These are phyloP conservation scores for Cataglyphis altisquamis DNA, from an alignment of 2,888 invertebrate genomes.

Conservation along the genomic window DNA sequence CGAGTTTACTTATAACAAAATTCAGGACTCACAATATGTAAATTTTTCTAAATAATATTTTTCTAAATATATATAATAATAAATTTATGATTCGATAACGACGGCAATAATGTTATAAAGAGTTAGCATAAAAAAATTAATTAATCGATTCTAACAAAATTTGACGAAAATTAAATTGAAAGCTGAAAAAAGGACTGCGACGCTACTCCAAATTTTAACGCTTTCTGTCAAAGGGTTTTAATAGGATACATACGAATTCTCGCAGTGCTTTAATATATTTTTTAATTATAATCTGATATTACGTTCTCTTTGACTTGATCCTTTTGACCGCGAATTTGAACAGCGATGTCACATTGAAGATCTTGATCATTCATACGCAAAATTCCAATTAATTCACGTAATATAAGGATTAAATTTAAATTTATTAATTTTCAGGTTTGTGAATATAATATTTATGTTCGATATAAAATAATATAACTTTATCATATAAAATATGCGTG, in stretches of 20 bases:
- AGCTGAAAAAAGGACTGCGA: not conserved
- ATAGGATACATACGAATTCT: not conserved
- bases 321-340: not conserved
- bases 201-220: not conserved
- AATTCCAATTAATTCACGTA: not conserved
- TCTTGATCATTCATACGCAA: no score
- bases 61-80: no score
- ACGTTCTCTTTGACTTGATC: not conserved
- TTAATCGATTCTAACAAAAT: not conserved
- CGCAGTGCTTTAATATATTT: slow-evolving; percentile 1
- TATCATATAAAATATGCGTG: not conserved
- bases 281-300: not conserved
- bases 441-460: not conserved
- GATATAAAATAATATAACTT: not conserved
- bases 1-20: no score
- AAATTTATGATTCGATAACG: not conserved
- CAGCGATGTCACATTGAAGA: not conserved
- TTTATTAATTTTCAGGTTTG: not conserved
- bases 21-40: no score
- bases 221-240: not conserved
- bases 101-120: not conserved
- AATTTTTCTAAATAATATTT: no score
- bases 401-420: not conserved
- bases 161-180: not conserved
- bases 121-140: not conserved